A percentile compares a stretch with the other conserved stretches of the same genome.
phyloP scores from a whole-genome alignment of 2,888 invertebrate genomes.

The Sphecodes monilicornis region DNA sequence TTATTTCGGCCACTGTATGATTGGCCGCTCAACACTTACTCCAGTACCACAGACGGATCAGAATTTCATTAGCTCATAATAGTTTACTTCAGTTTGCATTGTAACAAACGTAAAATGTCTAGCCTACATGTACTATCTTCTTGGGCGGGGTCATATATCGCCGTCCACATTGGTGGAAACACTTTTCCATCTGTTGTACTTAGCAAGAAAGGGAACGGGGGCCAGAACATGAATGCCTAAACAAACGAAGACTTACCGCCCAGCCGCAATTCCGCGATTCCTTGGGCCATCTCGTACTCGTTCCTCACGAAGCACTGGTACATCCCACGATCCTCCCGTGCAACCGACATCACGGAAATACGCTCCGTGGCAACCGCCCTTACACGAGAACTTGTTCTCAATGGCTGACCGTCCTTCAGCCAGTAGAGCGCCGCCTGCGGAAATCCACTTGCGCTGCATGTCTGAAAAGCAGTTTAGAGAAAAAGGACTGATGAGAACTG shows the following conservation, averaged over 20 bases:
- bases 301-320: conserved; percentile 84
- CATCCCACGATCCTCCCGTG: conserved; percentile 84
- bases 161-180: neutral
- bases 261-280: conserved; percentile 83
- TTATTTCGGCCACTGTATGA: neutral
- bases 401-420: conserved; percentile 84
- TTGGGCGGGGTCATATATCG: neutral
- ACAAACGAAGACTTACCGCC: conserved; percentile 81
- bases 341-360: conserved; percentile 84
- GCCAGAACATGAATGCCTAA: conserved; percentile 5
- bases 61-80: neutral
- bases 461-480: conserved; percentile 79
- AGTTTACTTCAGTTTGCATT: neutral
- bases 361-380: conserved; percentile 85
- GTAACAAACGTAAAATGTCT: neutral
- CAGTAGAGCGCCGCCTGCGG: conserved; percentile 83
- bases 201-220: neutral
- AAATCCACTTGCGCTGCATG: conserved; percentile 82
- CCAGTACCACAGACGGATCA: neutral
- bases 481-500: conserved; percentile 68
- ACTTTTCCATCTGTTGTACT: neutral
- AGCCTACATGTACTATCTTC: neutral
- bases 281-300: conserved; percentile 84
- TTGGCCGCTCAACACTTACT: neutral
- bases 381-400: conserved; percentile 82